Percentiles rank a stretch among this genome's conserved stretches.
Conservation (phyloP, 2,113 vertebrate species). For the Bambusicola thoracicus region DNA sequence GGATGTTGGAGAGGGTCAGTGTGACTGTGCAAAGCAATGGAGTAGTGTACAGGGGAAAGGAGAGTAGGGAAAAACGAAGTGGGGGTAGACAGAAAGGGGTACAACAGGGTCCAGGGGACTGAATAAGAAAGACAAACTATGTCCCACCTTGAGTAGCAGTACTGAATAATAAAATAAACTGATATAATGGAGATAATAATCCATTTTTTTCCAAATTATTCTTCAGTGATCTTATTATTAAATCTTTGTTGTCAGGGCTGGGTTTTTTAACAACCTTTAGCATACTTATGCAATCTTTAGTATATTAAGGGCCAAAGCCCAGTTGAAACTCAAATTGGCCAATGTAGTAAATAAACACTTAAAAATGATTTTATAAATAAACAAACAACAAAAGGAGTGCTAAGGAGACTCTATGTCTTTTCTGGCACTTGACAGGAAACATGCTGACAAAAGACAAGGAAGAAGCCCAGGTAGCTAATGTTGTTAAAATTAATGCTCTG, state of each 20-base stretch:
- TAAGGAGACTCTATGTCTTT: not conserved
- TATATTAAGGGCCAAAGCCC: not conserved
- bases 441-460: not conserved
- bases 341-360: not conserved
- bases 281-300: no score
- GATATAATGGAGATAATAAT: not conserved
- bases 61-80: not conserved
- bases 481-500: not conserved
- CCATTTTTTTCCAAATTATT: not conserved
- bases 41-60: not conserved
- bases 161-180: not conserved
- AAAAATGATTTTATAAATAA: not conserved
- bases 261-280: not conserved
- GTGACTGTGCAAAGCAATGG: not conserved
- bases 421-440: not conserved
- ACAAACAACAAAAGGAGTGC: not conserved
- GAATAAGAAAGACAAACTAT: not conserved
- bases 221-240: not conserved
- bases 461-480: not conserved
- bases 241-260: not conserved
- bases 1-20: rapidly evolving
- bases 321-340: not conserved
- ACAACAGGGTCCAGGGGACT: not conserved
- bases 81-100: rapidly evolving
- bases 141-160: not conserved